A percentile compares a stretch with the other conserved stretches of the same genome.
Conservation (phyloP, 2,797 vertebrate species). For the Tangara arthus region DNA sequence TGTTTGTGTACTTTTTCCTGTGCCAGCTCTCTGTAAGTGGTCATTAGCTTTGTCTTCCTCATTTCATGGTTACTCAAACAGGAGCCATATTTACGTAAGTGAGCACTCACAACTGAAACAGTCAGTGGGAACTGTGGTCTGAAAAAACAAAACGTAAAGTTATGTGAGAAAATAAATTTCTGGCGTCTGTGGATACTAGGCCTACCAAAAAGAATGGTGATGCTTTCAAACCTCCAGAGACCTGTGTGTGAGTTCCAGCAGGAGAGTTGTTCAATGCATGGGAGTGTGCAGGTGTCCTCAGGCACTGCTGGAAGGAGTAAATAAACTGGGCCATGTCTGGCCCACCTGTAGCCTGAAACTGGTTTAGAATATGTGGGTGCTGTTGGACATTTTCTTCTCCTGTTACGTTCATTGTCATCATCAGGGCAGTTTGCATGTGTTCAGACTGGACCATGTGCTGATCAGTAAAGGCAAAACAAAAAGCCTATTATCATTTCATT, state of each 20-base stretch:
- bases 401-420: background rate
- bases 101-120: background rate
- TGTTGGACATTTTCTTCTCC: background rate
- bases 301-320: background rate
- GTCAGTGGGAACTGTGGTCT: background rate
- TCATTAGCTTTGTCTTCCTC: conserved; percentile 32
- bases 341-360: background rate
- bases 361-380: background rate
- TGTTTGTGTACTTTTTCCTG: background rate
- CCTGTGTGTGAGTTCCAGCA: background rate
- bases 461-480: background rate
- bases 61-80: conserved; percentile 33
- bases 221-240: background rate
- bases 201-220: background rate
- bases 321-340: background rate
- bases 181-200: background rate
- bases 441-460: background rate
- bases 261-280: background rate
- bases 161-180: background rate
- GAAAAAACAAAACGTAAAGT: background rate
- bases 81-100: background rate
- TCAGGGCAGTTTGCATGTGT: background rate
- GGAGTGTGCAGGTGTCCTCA: background rate
- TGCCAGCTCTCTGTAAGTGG: background rate
- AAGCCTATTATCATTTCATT: background rate